Percentiles rank a stretch among this genome's conserved stretches.
Conservation (phyloP, 2,888 invertebrate species). For the Diarsia mendica region DNA sequence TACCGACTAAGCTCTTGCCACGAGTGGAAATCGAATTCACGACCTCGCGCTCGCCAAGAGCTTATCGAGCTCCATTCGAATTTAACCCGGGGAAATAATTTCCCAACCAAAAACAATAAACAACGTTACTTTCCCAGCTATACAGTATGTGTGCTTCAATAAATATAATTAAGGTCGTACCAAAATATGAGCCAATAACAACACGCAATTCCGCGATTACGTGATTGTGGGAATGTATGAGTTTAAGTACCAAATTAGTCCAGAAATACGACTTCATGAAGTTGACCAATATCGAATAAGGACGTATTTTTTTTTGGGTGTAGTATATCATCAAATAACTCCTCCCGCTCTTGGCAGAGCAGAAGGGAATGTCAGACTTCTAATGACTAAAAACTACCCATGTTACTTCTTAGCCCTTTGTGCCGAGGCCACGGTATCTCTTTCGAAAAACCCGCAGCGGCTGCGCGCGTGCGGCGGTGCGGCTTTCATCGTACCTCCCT, state of each 20-base stretch:
- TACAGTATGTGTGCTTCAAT: conserved; percentile 47
- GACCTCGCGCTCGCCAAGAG: conserved; percentile 10
- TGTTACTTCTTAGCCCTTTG: too few relatives aligned
- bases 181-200: conserved; percentile 67
- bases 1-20: conserved; percentile 9
- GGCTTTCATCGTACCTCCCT: too few relatives aligned
- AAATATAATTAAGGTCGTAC: conserved; percentile 70
- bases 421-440: too few relatives aligned
- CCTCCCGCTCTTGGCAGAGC: too few relatives aligned
- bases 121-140: conserved; percentile 13
- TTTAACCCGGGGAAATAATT: conserved; percentile 15
- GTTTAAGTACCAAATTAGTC: conserved; percentile 49
- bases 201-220: conserved; percentile 75
- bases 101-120: conserved; percentile 18
- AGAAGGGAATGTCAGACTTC: too few relatives aligned
- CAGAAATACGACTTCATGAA: conserved; percentile 38
- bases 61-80: conserved; percentile 13
- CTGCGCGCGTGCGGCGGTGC: too few relatives aligned
- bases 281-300: conserved; percentile 5
- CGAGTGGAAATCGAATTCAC: conserved; percentile 18
- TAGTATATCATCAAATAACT: too few relatives aligned
- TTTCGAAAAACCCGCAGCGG: too few relatives aligned
- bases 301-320: neutral
- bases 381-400: too few relatives aligned
- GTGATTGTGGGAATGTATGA: conserved; percentile 59